phyloP scores from a whole-genome alignment of 2,888 invertebrate species.

The Lagria hirta region DNA sequence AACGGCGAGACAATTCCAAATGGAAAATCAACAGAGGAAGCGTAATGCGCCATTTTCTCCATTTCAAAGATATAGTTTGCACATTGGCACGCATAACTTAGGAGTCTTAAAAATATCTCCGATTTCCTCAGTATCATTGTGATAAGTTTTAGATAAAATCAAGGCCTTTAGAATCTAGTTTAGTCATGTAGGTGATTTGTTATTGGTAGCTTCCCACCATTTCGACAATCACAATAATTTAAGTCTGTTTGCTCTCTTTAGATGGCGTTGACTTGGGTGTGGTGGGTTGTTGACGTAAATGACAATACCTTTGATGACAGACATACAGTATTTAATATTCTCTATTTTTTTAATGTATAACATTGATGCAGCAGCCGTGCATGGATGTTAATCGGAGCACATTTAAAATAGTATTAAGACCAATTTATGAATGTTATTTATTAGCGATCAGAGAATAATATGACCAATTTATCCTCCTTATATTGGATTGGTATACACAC shows the following conservation, averaged over 20 bases:
- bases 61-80: too few species aligned
- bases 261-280: constrained; percentile 1
- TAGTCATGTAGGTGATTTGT: constrained; percentile 1
- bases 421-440: constrained; percentile 17
- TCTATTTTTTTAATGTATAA: constrained; percentile 14
- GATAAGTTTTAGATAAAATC: constrained; percentile 30
- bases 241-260: too few species aligned
- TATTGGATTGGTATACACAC: constrained; percentile 10
- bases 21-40: constrained; percentile 8
- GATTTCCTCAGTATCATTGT: constrained; percentile 33
- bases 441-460: constrained; percentile 13
- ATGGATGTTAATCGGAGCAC: constrained; percentile 14
- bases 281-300: too few species aligned
- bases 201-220: constrained; percentile 8
- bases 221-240: constrained; percentile 14
- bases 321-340: constrained; percentile 16
- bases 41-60: constrained; percentile 8
- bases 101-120: constrained; percentile 14
- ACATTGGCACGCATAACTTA: constrained; percentile 16
- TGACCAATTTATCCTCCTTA: constrained; percentile 6
- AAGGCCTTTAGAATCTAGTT: constrained; percentile 14
- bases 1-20: constrained; percentile 1
- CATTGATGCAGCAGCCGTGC: constrained; percentile 15
- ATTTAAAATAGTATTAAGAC: constrained; percentile 13
- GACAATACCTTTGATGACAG: constrained; percentile 9